Evolutionary conservation across 2,797 vertebrate species (phyloP).

Genomic region (Aselliscus stoliczkanus): DNA sequence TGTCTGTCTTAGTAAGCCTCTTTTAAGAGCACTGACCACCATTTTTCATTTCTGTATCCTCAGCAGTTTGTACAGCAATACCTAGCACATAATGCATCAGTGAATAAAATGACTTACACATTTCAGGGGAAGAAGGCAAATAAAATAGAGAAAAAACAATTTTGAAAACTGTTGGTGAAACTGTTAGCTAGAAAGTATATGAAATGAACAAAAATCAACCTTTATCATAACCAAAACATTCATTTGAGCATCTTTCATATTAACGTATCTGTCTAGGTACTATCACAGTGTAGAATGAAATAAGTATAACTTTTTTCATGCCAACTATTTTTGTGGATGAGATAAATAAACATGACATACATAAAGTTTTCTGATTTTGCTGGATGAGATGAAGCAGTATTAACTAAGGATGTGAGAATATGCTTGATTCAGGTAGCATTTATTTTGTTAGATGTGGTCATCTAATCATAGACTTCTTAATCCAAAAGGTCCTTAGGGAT

Average conservation of each 20-base stretch:
- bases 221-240: not conserved
- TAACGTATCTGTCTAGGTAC: not conserved
- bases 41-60: not conserved
- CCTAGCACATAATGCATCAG: not conserved
- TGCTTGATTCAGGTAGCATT: not conserved
- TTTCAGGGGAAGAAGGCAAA: not conserved
- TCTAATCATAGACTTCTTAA: not conserved
- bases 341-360: not conserved
- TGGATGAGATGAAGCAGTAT: not conserved
- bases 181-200: not conserved
- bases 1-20: not conserved
- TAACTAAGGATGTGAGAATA: not conserved
- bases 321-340: not conserved
- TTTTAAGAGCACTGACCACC: not conserved
- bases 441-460: not conserved
- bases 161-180: slow-evolving; percentile 14
- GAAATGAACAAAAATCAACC: not conserved
- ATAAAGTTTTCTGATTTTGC: not conserved
- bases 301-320: not conserved
- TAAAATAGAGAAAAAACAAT: not conserved
- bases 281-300: not conserved
- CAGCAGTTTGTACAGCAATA: not conserved
- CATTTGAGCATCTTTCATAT: not conserved
- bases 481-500: not conserved
- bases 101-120: not conserved